Conservation (phyloP, 2,797 vertebrate species). For the Anolis apletophallus region DNA sequence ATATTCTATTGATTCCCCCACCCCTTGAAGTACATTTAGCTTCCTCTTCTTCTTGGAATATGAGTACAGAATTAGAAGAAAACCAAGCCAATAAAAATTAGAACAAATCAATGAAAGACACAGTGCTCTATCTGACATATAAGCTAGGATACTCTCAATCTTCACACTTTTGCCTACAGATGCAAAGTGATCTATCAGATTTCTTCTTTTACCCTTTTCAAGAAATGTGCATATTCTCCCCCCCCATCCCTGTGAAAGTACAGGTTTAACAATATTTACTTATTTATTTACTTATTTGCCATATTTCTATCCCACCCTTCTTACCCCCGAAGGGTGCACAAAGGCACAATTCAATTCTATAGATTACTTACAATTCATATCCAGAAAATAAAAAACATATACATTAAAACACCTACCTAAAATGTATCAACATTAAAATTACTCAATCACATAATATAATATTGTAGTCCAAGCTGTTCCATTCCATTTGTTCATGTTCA, state of each 20-base stretch:
- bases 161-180: background rate
- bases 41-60: background rate
- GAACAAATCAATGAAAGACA: background rate
- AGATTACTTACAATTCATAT: too few relatives aligned
- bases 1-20: slow-evolving; percentile 7
- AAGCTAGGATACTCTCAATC: background rate
- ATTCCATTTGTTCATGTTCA: too few relatives aligned
- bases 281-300: too few relatives aligned
- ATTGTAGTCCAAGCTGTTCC: too few relatives aligned
- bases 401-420: too few relatives aligned
- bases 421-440: too few relatives aligned
- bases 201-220: background rate
- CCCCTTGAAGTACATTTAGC: background rate
- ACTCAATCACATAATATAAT: too few relatives aligned
- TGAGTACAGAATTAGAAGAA: background rate
- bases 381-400: too few relatives aligned
- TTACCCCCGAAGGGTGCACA: too few relatives aligned
- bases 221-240: background rate
- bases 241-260: background rate
- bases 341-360: too few relatives aligned
- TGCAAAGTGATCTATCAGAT: background rate
- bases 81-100: background rate
- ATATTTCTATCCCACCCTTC: too few relatives aligned
- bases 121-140: background rate
- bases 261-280: background rate